phyloP scores from a whole-genome alignment of 92 coral and sea anemone genomes.

The Zoanthus solanderi region DNA sequence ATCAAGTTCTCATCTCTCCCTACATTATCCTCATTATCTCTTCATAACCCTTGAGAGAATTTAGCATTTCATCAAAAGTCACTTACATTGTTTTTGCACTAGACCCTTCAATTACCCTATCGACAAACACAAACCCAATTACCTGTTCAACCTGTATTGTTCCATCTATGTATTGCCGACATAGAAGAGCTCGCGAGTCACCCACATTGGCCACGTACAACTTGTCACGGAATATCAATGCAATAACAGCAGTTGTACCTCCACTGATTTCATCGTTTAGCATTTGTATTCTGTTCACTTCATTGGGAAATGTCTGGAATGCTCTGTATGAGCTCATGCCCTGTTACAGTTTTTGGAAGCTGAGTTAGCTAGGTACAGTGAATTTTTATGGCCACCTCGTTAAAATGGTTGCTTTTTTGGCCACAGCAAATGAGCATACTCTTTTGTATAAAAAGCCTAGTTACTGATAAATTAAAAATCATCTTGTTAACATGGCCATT shows the following conservation, averaged over 20 bases:
- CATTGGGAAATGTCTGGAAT: slow-evolving; percentile 82
- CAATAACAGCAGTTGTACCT: slow-evolving; percentile 97
- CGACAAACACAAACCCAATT: not conserved
- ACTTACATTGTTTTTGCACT: too few species aligned
- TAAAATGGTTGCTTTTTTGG: too few species aligned
- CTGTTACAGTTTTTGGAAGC: slow-evolving; percentile 30
- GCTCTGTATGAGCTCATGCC: slow-evolving; percentile 95
- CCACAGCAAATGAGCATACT: too few species aligned
- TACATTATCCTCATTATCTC: too few species aligned
- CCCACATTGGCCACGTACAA: slow-evolving; percentile 97
- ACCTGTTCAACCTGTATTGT: slow-evolving; percentile 89
- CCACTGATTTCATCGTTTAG: slow-evolving; percentile 90
- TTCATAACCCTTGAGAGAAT: too few species aligned
- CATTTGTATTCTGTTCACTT: slow-evolving; percentile 86
- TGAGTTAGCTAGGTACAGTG: not conserved
- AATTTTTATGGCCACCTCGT: too few species aligned
- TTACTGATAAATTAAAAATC: too few species aligned
- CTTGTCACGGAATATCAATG: slow-evolving; percentile 84
- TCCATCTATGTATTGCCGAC: slow-evolving; percentile 74
- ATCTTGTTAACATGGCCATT: too few species aligned
- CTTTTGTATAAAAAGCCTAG: too few species aligned
- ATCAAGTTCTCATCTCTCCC: too few species aligned
- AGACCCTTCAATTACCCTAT: too few species aligned
- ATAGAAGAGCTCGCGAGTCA: slow-evolving; percentile 93
- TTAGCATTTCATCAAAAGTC: too few species aligned